Conservation (phyloP, 2,113 vertebrate genomes). For the Tragelaphus imberbis region DNA sequence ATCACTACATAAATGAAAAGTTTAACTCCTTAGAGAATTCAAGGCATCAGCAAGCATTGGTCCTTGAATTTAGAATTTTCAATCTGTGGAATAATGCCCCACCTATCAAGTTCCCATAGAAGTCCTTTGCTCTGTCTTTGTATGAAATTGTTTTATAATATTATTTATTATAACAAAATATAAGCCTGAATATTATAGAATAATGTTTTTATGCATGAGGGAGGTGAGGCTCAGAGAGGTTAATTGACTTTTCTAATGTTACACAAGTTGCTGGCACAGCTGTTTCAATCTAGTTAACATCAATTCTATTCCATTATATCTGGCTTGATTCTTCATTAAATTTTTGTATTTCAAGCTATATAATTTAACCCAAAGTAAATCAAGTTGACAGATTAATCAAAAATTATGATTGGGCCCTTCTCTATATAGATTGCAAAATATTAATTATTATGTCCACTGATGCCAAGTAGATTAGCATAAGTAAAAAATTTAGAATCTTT, state of each 20-base stretch:
- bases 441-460: not conserved
- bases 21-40: not conserved
- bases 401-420: not conserved
- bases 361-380: conserved; percentile 53
- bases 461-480: not conserved
- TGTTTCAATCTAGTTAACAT: conserved; percentile 43
- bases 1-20: not conserved
- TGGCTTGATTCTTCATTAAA: conserved; percentile 36
- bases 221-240: conserved; percentile 5
- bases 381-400: conserved; percentile 57
- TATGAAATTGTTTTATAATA: not conserved
- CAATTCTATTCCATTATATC: conserved; percentile 36
- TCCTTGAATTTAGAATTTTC: not conserved
- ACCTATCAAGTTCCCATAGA: not conserved
- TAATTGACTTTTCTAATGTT: conserved; percentile 48
- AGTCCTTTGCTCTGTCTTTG: not conserved
- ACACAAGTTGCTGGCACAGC: not conserved
- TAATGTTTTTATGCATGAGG: not conserved
- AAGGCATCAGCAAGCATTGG: not conserved
- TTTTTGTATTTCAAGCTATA: conserved; percentile 42
- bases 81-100: not conserved
- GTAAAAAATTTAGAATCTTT: conserved; percentile 15
- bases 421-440: not conserved
- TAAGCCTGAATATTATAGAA: not conserved
- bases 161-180: not conserved